Conservation (phyloP, 2,888 invertebrate species). For the Athetis lepigone region DNA sequence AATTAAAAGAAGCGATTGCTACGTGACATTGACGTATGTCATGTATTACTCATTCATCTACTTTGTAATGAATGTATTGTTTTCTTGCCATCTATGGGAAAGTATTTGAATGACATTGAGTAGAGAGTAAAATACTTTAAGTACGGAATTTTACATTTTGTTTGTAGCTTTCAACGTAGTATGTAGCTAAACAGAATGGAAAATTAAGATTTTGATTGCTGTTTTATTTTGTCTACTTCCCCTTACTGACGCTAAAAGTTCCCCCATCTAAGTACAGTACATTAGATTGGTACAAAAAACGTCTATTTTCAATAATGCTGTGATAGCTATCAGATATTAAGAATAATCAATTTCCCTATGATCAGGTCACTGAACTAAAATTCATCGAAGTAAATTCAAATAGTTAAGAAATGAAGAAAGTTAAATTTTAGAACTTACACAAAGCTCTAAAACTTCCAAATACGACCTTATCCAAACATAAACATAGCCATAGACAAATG, state of each 20-base stretch:
- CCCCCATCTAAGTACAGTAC: too few relatives aligned
- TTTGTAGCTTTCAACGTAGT: neutral
- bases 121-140: neutral
- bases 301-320: too few relatives aligned
- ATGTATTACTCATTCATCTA: constrained; percentile 29
- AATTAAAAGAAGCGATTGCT: constrained; percentile 57
- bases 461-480: constrained; percentile 1
- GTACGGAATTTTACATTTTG: neutral
- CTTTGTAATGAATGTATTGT: constrained; percentile 16
- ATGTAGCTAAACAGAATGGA: too few relatives aligned
- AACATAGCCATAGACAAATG: constrained; percentile 30
- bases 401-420: too few relatives aligned
- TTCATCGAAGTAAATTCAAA: neutral
- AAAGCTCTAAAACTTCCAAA: constrained; percentile 3
- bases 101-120: neutral
- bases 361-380: neutral
- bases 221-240: too few relatives aligned
- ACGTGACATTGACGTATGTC: constrained; percentile 52
- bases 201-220: too few relatives aligned
- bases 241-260: too few relatives aligned
- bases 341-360: too few relatives aligned
- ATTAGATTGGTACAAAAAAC: too few relatives aligned
- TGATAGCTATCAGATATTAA: too few relatives aligned
- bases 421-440: neutral
- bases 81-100: constrained; percentile 28